Evolutionary conservation across 2,113 vertebrate genomes (phyloP).

Genomic region (Strigops habroptila): DNA sequence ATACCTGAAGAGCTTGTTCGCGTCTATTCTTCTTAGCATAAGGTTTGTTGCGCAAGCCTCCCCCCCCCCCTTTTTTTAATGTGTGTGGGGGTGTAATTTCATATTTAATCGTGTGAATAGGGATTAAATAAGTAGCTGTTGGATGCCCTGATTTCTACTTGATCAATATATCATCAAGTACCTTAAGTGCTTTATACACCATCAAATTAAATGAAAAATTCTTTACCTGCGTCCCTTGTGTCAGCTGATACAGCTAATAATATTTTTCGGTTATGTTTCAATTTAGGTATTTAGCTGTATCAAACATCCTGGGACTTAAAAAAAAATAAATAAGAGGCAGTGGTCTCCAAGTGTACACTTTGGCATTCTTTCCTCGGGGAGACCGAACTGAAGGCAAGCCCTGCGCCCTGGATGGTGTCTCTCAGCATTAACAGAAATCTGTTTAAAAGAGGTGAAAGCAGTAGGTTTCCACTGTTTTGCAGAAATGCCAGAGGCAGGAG

Average conservation of each 20-base stretch:
- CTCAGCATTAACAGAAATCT: neutral
- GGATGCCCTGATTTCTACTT: slow-evolving; percentile 75
- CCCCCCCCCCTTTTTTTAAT: neutral
- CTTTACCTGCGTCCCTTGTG: slow-evolving; percentile 75
- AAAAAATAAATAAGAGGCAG: neutral
- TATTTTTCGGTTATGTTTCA: slow-evolving; percentile 73
- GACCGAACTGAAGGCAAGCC: neutral
- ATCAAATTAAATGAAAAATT: slow-evolving; percentile 81
- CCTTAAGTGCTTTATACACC: slow-evolving; percentile 78
- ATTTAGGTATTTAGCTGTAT: slow-evolving; percentile 63
- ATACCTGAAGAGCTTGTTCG: slow-evolving; percentile 41
- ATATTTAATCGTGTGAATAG: slow-evolving; percentile 69
- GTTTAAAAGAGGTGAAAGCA: neutral
- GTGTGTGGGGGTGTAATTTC: neutral
- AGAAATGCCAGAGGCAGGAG: neutral
- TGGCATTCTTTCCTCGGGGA: neutral
- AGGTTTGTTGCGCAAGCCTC: slow-evolving; percentile 2
- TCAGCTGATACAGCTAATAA: slow-evolving; percentile 70
- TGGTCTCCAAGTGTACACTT: neutral
- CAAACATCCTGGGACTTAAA: slow-evolving; percentile 30
- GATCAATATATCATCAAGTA: slow-evolving; percentile 82
- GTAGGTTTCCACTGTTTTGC: neutral
- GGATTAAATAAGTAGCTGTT: slow-evolving; percentile 76
- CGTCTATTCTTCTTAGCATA: slow-evolving; percentile 29
- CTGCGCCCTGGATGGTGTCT: neutral